Percentiles rank a stretch among this genome's conserved stretches.
Conservation (phyloP, 2,113 vertebrate species). For the Mystacornis crossleyi region DNA sequence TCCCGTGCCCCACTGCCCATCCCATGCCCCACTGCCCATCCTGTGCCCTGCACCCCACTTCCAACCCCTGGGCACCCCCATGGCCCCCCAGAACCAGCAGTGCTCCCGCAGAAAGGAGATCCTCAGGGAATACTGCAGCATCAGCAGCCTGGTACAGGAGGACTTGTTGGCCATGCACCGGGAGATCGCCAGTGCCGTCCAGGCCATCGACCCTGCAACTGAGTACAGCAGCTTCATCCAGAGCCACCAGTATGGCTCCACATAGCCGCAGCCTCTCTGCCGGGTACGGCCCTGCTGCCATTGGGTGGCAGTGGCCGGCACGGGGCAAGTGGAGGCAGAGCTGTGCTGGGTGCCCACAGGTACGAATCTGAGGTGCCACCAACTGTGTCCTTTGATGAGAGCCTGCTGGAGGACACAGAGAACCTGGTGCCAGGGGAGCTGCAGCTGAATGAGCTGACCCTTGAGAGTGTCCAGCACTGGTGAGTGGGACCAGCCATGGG, state of each 20-base stretch:
- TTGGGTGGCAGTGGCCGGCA: rapidly evolving
- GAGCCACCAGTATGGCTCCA: conserved; percentile 80
- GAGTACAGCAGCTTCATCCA: conserved; percentile 89
- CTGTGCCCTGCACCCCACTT: background rate
- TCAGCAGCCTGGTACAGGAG: conserved; percentile 88
- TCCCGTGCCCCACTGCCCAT: rapidly evolving
- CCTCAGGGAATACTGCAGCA: conserved; percentile 88
- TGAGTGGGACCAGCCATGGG: background rate
- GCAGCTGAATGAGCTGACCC: conserved; percentile 89
- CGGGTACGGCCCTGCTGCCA: rapidly evolving
- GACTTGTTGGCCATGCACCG: conserved; percentile 84
- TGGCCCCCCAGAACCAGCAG: rapidly evolving
- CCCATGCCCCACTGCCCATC: background rate
- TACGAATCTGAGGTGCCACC: conserved; percentile 77
- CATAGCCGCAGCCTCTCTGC: rapidly evolving
- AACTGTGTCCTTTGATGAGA: conserved; percentile 84
- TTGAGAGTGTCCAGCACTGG: conserved; percentile 91
- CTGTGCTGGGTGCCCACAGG: conserved; percentile 51
- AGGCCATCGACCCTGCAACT: conserved; percentile 78
- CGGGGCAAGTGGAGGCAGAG: background rate
- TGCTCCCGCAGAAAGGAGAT: conserved; percentile 83
- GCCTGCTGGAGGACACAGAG: conserved; percentile 85
- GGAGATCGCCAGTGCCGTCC: conserved; percentile 80
- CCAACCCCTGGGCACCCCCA: background rate
- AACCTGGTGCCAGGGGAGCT: conserved; percentile 79